Conservation (phyloP, 2,797 vertebrate species). For the Sebastolobus alascanus region DNA sequence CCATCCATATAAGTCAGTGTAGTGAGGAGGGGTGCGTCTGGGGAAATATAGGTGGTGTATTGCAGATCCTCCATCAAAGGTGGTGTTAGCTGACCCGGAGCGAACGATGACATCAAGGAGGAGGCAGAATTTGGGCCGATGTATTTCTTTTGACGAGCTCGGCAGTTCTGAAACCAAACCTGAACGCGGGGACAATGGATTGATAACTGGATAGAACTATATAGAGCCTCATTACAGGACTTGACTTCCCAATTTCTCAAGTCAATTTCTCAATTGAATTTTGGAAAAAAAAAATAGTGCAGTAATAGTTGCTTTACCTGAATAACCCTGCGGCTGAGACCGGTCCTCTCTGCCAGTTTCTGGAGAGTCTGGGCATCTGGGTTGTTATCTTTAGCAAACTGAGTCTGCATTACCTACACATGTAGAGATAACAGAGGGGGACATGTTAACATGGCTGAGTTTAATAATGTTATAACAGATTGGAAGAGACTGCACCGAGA, state of each 20-base stretch:
- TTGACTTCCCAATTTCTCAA: not conserved
- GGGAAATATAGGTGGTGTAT: constrained; percentile 91
- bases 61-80: constrained; percentile 92
- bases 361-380: constrained; percentile 95
- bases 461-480: not conserved
- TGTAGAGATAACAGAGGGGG: not conserved
- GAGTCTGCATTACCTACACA: constrained; percentile 93
- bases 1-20: constrained; percentile 78
- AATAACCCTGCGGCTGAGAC: constrained; percentile 95
- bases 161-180: constrained; percentile 99
- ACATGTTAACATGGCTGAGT: not conserved
- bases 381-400: constrained; percentile 96
- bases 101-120: constrained; percentile 87
- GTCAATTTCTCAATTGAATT: not conserved
- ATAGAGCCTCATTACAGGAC: not conserved
- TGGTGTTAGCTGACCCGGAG: constrained; percentile 89
- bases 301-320: constrained; percentile 65
- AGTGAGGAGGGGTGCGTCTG: constrained; percentile 90
- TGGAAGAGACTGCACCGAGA: not conserved
- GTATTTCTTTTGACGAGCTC: constrained; percentile 98
- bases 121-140: constrained; percentile 88
- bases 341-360: constrained; percentile 93
- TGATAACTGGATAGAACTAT: not conserved
- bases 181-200: constrained; percentile 52
- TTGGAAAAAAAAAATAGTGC: not conserved